Base-by-base conservation (phyloP, 2,888 invertebrate species). In the Dermolepida albohirtum region DNA sequence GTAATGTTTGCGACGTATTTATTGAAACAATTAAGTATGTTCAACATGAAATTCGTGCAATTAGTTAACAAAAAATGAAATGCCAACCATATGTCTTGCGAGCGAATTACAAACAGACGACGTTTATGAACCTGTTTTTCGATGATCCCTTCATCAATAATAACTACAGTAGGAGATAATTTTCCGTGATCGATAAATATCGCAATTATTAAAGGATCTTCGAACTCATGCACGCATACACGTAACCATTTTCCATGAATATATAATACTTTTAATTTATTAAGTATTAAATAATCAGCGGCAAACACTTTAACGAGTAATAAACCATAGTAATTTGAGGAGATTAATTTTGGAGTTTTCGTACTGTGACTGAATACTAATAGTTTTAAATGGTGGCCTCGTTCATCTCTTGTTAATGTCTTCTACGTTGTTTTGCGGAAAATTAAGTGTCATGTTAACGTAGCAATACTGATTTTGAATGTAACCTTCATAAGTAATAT, bases 261-360 rank as follows among this genome's bases (percentile, higher is more conserved):
- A 69, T 66, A 66, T 69, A 69, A 69, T 69, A 69, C 40, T 69
- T 69, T 69, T 69, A 69, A 69, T 69, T 69, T 69, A 69, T 69
- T 69, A 63, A 66, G 64, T 66, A 69, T 69, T 69, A 69, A 66
- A 69, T 69, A 69, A 69, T 69, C 69, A 69, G 69, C 65, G 63
- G 49, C 66, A 47, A 63, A 69, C 69, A 69, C 69, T 51, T 69
- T 69, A 69, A 62, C 69, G 39, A 62, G 62, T 66, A 49, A 69
- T 66, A 69, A 66, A 66, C 43, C 44, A 59, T 62, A 66, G 66
- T 59, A 69, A 69, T 69, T 69, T 69, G 51, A 44, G 65, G 47
- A 41, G 66, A 69, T 69, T 69, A 69, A 69, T 65, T 65, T 68
- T 54, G 65, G 29, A 47, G 34, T 54, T 47, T 34, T 43, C 47